Evolutionary conservation across 2,888 invertebrate species (phyloP).

Genomic region (Hoplodrina blanda): DNA sequence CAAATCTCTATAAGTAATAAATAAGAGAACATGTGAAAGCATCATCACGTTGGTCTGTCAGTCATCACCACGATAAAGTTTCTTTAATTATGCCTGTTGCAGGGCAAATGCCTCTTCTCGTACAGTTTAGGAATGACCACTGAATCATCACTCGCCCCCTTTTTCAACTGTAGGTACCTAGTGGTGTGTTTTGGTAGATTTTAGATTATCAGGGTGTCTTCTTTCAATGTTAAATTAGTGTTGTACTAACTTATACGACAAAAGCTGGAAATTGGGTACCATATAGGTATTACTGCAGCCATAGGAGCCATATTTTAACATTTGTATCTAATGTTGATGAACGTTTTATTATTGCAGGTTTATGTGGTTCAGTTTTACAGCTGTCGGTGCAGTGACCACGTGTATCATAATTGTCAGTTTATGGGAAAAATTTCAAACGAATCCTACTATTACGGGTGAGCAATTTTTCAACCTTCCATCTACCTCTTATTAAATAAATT

Average conservation of each 20-base stretch:
- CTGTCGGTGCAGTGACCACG: slow-evolving; percentile 93
- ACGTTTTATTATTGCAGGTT: slow-evolving; percentile 87
- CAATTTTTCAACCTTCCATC: neutral
- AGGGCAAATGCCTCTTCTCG: neutral
- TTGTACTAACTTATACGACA: no score
- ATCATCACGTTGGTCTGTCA: no score
- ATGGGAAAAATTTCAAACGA: slow-evolving; percentile 96
- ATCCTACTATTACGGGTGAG: slow-evolving; percentile 94
- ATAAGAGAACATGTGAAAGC: neutral
- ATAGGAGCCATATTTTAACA: no score
- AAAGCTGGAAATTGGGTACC: neutral
- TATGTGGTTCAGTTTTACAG: slow-evolving; percentile 95
- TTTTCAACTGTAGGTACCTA: no score
- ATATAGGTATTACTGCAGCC: neutral
- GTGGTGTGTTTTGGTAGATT: neutral
- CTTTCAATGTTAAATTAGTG: no score
- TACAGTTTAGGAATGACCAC: neutral
- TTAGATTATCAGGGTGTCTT: neutral
- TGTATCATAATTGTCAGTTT: slow-evolving; percentile 94
- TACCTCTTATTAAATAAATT: no score
- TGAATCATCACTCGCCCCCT: no score
- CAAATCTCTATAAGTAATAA: no score
- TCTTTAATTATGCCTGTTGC: neutral
- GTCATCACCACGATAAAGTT: no score
- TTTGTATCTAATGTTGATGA: no score